Evolutionary conservation across 1,140 invertebrate species (phyloP).

Genomic region (Hermetia illucens): DNA sequence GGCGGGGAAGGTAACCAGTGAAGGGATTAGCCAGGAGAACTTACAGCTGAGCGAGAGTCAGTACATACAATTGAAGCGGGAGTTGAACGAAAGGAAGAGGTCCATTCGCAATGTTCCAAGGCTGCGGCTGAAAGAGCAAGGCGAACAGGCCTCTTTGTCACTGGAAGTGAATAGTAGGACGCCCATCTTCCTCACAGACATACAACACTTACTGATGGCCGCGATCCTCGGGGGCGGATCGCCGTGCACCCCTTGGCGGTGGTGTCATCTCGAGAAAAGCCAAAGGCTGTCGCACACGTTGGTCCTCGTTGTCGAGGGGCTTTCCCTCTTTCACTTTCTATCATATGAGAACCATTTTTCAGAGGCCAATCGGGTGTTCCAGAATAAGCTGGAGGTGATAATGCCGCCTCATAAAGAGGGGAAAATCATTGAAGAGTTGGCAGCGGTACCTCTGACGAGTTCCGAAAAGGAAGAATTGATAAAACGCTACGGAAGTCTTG

Average conservation of each 20-base stretch:
- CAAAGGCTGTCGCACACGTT: constrained; percentile 52
- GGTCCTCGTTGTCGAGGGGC: constrained; percentile 61
- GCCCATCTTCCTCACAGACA: constrained; percentile 64
- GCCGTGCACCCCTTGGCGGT: constrained; percentile 50
- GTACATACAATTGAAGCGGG: constrained; percentile 37
- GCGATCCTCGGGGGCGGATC: constrained; percentile 56
- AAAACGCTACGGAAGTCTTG: constrained; percentile 49
- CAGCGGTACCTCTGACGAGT: constrained; percentile 53
- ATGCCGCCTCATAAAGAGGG: constrained; percentile 54
- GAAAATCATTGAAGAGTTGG: constrained; percentile 59
- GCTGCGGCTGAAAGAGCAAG: constrained; percentile 42
- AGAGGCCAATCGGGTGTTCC: constrained; percentile 41
- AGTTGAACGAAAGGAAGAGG: constrained; percentile 39
- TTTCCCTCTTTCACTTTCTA: constrained; percentile 57
- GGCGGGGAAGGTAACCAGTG: constrained; percentile 8
- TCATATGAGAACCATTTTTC: constrained; percentile 46
- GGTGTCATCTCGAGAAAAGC: constrained; percentile 66
- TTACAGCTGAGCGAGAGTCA: constrained; percentile 37
- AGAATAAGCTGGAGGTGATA: constrained; percentile 53
- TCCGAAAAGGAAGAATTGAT: constrained; percentile 47
- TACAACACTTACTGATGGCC: constrained; percentile 68
- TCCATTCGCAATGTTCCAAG: constrained; percentile 36
- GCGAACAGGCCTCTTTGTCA: constrained; percentile 42
- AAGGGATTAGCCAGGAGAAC: constrained; percentile 10
- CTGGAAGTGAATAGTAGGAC: constrained; percentile 39